phyloP scores from a whole-genome alignment of 2,797 vertebrate species.

The Danio choprae region DNA sequence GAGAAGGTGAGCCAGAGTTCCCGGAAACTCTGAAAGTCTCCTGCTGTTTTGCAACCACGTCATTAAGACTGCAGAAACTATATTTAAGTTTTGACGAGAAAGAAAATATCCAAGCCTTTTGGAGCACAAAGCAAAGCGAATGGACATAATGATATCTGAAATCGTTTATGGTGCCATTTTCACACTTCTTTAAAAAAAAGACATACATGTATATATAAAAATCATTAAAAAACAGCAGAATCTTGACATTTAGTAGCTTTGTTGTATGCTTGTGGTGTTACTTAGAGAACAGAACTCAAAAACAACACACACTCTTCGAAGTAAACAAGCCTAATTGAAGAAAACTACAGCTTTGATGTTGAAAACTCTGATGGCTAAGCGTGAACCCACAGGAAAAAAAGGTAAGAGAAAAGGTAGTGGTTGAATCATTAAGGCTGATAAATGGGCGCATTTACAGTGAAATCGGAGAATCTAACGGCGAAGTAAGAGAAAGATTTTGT shows the following conservation, averaged over 20 bases:
- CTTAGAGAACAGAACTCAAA: background rate
- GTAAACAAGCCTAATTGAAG: constrained; percentile 8
- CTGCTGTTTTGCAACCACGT: background rate
- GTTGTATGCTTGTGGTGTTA: constrained; percentile 3
- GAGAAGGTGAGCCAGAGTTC: constrained; percentile 15
- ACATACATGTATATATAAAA: background rate
- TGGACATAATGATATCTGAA: constrained; percentile 3
- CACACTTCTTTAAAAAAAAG: constrained; percentile 13
- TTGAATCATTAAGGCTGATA: constrained; percentile 1
- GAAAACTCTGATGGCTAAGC: background rate
- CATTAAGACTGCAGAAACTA: constrained; percentile 20
- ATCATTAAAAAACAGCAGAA: background rate
- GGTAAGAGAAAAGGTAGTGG: constrained; percentile 2
- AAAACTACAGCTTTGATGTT: constrained; percentile 25
- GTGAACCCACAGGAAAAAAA: background rate
- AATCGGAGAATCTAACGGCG: background rate
- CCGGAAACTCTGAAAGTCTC: constrained; percentile 7
- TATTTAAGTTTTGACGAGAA: constrained; percentile 19
- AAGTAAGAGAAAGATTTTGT: background rate
- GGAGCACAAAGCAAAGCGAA: background rate
- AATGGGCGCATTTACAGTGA: background rate
- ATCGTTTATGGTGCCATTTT: constrained; percentile 14
- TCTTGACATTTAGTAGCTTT: background rate
- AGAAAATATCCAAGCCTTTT: background rate
- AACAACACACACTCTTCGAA: background rate